These are phyloP conservation scores for Pseudomyrmex gracilis DNA, from an alignment of 1,140 invertebrate genomes.

Conservation along the genomic window DNA sequence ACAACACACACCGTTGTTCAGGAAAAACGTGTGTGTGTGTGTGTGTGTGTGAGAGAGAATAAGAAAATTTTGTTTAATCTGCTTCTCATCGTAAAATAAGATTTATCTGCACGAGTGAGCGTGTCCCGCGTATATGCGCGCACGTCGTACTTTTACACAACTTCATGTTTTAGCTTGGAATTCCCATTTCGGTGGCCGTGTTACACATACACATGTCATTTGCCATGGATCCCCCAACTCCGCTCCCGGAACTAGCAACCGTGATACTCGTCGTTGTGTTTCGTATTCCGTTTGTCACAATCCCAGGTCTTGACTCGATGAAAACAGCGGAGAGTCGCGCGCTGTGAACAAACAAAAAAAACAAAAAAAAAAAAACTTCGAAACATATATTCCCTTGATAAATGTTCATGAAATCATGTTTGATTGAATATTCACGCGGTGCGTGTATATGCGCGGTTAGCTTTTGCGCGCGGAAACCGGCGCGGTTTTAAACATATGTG, in stretches of 20 bases:
- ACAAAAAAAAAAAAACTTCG: too few relatives aligned
- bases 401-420: too few relatives aligned
- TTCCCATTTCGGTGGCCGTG: not conserved
- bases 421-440: not conserved
- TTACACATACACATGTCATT: not conserved
- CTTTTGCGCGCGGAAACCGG: conserved; percentile 10
- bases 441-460: conserved; percentile 5
- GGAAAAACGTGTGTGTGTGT: too few relatives aligned
- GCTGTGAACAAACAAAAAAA: too few relatives aligned
- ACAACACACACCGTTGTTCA: too few relatives aligned
- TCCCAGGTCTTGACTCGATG: too few relatives aligned
- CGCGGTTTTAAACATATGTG: conserved; percentile 29
- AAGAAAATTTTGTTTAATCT: too few relatives aligned
- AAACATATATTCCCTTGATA: too few relatives aligned
- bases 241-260: not conserved
- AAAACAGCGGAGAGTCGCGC: too few relatives aligned
- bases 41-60: too few relatives aligned
- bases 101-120: not conserved
- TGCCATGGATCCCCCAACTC: conserved; percentile 4
- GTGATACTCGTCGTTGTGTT: conserved; percentile 1
- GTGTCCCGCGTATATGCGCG: not conserved
- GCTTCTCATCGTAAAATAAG: conserved; percentile 13
- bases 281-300: too few relatives aligned
- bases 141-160: conserved; percentile 22
- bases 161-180: conserved; percentile 4